Evolutionary conservation across 1,140 invertebrate genomes (phyloP).

Genomic region (Ruditapes philippinarum): DNA sequence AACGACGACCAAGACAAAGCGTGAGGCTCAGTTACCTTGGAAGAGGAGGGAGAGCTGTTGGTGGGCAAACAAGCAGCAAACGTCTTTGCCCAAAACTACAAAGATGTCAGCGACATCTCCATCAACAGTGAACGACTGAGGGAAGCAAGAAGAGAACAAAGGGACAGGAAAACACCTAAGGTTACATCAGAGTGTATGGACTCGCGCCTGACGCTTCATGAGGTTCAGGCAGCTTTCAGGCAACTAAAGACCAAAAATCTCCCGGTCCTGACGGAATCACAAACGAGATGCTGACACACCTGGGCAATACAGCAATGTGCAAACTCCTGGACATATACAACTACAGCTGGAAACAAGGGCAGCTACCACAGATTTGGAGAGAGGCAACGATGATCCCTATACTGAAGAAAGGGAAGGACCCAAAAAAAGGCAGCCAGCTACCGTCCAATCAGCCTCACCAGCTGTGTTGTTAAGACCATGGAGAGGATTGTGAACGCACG

Average conservation of each 20-base stretch:
- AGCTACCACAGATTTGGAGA: neutral
- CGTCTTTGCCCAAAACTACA: conserved; percentile 48
- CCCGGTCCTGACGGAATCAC: conserved; percentile 4
- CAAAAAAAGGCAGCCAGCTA: neutral
- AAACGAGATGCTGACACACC: conserved; percentile 20
- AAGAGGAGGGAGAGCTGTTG: neutral
- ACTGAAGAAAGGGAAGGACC: neutral
- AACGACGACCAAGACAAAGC: neutral
- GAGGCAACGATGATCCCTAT: neutral
- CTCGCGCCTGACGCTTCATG: neutral
- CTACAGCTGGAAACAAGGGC: neutral
- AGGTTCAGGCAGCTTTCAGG: neutral
- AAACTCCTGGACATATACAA: neutral
- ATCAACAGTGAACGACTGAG: neutral
- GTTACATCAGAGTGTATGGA: neutral
- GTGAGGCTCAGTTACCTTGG: neutral
- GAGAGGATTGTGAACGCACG: neutral
- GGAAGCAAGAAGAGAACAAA: conserved; percentile 16
- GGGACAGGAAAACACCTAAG: neutral
- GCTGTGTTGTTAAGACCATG: neutral
- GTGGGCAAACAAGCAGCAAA: conserved; percentile 53
- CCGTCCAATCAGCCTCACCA: neutral
- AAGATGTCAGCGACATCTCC: conserved; percentile 15
- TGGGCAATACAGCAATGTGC: conserved; percentile 28
- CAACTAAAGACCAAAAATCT: neutral